Evolutionary conservation across 2,113 vertebrate species (phyloP), one percentile per base, ranked within the genome.

Genomic region (Silurus meridionalis): DNA sequence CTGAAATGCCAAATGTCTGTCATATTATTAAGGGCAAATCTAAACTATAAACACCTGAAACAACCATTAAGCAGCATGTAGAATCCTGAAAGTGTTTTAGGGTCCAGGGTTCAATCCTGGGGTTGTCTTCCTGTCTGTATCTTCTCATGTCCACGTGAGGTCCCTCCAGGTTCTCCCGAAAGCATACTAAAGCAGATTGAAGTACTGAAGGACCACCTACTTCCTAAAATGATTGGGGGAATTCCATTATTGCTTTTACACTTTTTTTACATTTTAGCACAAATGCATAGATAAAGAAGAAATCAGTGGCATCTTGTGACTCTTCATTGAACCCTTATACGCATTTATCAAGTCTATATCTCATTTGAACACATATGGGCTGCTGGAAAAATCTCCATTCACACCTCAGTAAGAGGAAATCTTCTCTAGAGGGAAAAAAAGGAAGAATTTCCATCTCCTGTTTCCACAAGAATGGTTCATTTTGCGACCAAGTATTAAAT

Each of bases 1-100:
- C 82, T 61, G 83, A 67, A 69, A 81, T 63, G 77, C 21, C 57
- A 79, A 67, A 53, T 61, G 19, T 85, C 46, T 57, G 25, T 63
- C 25, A 9, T 64, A 23, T 28, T 64, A 28, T 53, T 52, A 13
- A 74, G 6, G n/a, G 28, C 15, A 55, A 53, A 52, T 53, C 6
- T 25, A 75, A 28, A 21, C 53, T 13, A 50, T 7, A 64, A 63
- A n/a, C 74, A 17, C 6, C 23, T 15, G 23, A 61, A 0, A 52
- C 48, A 14, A 37, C n/a, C 19, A 23, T 71, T 55, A 15, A 71
- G 28, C 17, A 61, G 7, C n/a, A 57, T 69, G n/a, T 28, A 71
- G 21, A 28, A 58, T 14, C 15, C 66, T 67, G 25, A 67, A 37
- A 37, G 6, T 14, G 21, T 5, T 75, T 6, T 50, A 52, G 19